Percentiles rank a stretch among this genome's conserved stretches.
Evolutionary conservation across 2,888 invertebrate species (phyloP).

Genomic region (Catocala sponsa): DNA sequence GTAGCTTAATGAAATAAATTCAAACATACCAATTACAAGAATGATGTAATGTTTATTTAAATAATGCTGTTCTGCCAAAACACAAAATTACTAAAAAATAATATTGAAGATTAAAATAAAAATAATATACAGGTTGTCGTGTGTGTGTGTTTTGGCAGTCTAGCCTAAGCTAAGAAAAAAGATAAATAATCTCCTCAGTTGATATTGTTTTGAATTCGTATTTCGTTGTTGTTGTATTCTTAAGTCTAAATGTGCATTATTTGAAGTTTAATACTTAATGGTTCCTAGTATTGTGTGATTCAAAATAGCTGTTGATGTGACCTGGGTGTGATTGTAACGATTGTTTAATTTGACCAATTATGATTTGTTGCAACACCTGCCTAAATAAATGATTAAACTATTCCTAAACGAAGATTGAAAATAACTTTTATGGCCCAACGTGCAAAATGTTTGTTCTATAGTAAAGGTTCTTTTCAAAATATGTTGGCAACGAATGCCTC

Average conservation of each 20-base stretch:
- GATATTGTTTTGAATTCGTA: conserved; percentile 55
- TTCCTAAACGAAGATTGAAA: conserved; percentile 23
- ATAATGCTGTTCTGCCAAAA: conserved; percentile 84
- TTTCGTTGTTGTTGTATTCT: conserved; percentile 58
- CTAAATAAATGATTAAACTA: conserved; percentile 28
- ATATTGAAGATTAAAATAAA: conserved; percentile 41
- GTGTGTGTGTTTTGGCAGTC: conserved; percentile 84
- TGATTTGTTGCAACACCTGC: conserved; percentile 70
- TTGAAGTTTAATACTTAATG: conserved; percentile 62
- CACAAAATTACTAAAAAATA: conserved; percentile 65
- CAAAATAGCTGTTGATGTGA: conserved; percentile 82
- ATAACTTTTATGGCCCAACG: conserved; percentile 41
- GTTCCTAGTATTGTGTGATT: conserved; percentile 67
- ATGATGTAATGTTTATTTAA: conserved; percentile 65
- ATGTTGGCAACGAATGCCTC: conserved; percentile 23
- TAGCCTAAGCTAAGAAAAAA: conserved; percentile 85
- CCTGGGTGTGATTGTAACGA: conserved; percentile 83
- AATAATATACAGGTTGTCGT: conserved; percentile 42
- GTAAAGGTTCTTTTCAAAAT: conserved; percentile 3
- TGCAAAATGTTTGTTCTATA: conserved; percentile 25
- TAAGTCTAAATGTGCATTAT: conserved; percentile 72
- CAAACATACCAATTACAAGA: conserved; percentile 67
- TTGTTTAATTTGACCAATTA: conserved; percentile 73
- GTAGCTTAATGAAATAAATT: not conserved
- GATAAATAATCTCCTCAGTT: conserved; percentile 68